Conservation (phyloP, 2,888 invertebrate genomes). For the Neuroscelio doddi region DNA sequence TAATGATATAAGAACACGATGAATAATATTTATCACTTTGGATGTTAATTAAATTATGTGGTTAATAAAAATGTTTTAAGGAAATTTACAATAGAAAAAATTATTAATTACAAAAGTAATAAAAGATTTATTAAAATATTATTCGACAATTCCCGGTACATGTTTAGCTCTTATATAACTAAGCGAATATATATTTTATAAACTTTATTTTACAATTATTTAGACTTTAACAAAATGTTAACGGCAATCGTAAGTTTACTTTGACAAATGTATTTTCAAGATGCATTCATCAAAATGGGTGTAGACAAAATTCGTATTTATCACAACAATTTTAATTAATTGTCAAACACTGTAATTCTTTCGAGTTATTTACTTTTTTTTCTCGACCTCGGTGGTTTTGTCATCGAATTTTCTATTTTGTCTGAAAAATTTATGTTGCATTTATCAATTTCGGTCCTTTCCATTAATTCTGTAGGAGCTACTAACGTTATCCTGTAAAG, state of each 20-base stretch:
- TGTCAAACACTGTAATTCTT: slow-evolving; percentile 7
- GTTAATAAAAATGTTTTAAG: no score
- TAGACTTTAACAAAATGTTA: slow-evolving; percentile 11
- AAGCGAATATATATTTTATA: slow-evolving; percentile 29
- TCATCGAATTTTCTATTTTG: slow-evolving; percentile 61
- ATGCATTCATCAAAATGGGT: neutral
- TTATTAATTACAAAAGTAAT: slow-evolving; percentile 34
- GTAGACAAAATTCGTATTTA: neutral
- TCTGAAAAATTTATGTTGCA: slow-evolving; percentile 56
- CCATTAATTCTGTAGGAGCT: slow-evolving; percentile 58
- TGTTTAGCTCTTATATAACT: slow-evolving; percentile 36
- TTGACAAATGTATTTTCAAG: neutral
- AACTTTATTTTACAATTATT: slow-evolving; percentile 25
- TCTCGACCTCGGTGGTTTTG: slow-evolving; percentile 71
- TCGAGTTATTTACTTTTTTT: slow-evolving; percentile 72
- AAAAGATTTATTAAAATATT: slow-evolving; percentile 45
- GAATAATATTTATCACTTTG: no score
- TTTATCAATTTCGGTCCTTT: slow-evolving; percentile 59
- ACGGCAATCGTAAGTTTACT: neutral
- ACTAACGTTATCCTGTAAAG: slow-evolving; percentile 65
- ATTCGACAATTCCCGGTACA: slow-evolving; percentile 27
- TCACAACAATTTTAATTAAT: neutral
- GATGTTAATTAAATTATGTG: no score
- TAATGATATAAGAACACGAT: no score
- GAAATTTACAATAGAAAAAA: no score